These are phyloP conservation scores for Camelus bactrianus DNA, from an alignment of 2,113 vertebrate species.

Conservation along the genomic window DNA sequence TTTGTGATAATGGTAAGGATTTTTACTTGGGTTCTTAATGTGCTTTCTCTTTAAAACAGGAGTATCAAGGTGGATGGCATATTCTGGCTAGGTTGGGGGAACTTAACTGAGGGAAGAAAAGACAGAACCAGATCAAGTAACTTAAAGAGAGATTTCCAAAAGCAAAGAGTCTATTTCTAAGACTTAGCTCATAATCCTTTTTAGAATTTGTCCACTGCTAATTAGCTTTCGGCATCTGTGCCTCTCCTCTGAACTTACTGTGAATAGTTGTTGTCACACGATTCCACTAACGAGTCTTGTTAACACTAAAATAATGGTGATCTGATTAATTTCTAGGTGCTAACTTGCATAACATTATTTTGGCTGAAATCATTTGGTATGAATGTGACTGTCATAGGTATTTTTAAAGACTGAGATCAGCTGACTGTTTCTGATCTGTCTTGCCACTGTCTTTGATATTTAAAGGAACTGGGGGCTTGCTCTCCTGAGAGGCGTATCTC, in stretches of 20 bases:
- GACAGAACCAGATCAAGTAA: background rate
- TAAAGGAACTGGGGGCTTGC: background rate
- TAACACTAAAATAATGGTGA: conserved; percentile 62
- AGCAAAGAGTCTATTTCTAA: background rate
- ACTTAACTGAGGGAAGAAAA: background rate
- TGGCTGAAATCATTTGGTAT: conserved; percentile 42
- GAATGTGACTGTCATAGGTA: conserved; percentile 57
- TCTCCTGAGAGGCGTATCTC: background rate
- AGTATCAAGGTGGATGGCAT: background rate
- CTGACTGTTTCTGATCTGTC: background rate
- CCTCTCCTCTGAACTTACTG: conserved; percentile 47
- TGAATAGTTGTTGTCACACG: conserved; percentile 58
- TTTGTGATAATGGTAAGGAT: background rate
- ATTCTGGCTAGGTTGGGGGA: background rate
- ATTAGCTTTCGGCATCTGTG: conserved; percentile 61
- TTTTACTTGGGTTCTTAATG: background rate
- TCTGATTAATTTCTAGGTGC: conserved; percentile 66
- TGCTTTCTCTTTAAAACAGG: background rate
- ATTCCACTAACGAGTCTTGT: conserved; percentile 56
- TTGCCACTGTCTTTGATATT: background rate
- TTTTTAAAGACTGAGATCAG: conserved; percentile 36
- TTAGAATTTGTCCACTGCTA: conserved; percentile 44
- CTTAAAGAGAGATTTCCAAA: conserved; percentile 18
- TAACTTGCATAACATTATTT: conserved; percentile 61
- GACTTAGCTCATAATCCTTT: background rate